These are phyloP conservation scores for Xiphorhynchus erythropygius DNA, from an alignment of 2,797 vertebrate species.

Conservation along the genomic window DNA sequence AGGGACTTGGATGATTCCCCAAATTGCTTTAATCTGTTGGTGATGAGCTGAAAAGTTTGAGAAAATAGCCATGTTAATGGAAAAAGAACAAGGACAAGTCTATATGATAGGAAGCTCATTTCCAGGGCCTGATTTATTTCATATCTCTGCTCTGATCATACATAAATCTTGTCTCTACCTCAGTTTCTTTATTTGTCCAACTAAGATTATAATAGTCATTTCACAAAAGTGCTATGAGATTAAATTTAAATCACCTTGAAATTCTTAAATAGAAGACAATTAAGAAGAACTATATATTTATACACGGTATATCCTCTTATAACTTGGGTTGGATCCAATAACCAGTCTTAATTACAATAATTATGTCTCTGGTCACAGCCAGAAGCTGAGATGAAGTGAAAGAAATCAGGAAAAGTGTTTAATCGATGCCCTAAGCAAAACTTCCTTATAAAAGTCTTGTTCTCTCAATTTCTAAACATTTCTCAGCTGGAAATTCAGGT, in stretches of 20 bases:
- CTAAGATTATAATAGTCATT: constrained; percentile 41
- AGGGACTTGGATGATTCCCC: constrained; percentile 53
- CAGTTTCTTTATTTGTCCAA: constrained; percentile 63
- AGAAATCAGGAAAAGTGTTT: constrained; percentile 6
- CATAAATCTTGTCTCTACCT: constrained; percentile 57
- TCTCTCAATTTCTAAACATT: background rate
- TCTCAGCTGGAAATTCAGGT: background rate
- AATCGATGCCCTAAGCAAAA: background rate
- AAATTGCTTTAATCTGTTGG: constrained; percentile 60
- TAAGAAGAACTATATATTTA: constrained; percentile 63
- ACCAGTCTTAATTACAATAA: constrained; percentile 48
- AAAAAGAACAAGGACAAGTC: constrained; percentile 63
- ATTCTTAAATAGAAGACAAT: constrained; percentile 60
- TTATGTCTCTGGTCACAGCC: constrained; percentile 24
- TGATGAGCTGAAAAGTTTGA: constrained; percentile 65
- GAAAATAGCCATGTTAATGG: constrained; percentile 52
- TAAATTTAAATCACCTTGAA: constrained; percentile 64
- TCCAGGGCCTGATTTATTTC: constrained; percentile 56
- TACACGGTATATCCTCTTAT: constrained; percentile 52
- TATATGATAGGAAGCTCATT: constrained; percentile 59
- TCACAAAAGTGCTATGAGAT: constrained; percentile 31
- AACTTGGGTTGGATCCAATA: constrained; percentile 58
- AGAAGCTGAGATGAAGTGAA: constrained; percentile 20
- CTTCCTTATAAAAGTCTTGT: background rate
- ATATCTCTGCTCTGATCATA: background rate